Conservation (phyloP, 2,113 vertebrate genomes). For the Oxyura jamaicensis region DNA sequence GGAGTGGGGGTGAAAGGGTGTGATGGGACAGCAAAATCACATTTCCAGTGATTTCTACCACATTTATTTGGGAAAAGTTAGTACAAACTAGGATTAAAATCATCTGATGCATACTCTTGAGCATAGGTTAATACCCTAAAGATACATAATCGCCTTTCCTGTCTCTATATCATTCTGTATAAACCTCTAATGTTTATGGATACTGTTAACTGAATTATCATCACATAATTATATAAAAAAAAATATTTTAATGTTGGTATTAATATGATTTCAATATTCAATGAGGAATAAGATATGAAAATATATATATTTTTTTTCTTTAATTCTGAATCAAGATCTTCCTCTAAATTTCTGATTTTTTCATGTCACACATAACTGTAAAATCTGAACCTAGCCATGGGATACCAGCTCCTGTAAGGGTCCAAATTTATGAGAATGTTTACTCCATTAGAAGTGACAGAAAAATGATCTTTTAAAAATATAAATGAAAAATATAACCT, state of each 20-base stretch:
- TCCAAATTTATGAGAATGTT: neutral
- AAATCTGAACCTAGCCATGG: neutral
- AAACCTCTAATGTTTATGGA: neutral
- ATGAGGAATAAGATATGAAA: neutral
- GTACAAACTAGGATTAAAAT: neutral
- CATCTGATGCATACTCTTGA: rapidly evolving
- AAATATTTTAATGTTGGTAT: neutral
- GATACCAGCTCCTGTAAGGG: neutral
- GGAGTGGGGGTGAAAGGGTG: too few relatives aligned
- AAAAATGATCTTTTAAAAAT: neutral
- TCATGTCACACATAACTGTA: neutral
- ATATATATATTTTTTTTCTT: neutral
- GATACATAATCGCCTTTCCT: neutral
- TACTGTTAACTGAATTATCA: neutral
- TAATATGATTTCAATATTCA: neutral
- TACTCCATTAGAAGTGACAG: neutral
- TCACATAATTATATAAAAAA: neutral
- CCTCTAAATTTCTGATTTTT: neutral
- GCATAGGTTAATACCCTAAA: neutral
- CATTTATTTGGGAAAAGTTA: neutral
- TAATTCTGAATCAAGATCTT: neutral
- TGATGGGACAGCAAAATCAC: neutral
- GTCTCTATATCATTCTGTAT: neutral
- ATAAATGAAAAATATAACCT: neutral
- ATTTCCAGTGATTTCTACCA: too few relatives aligned